Evolutionary conservation across 2,113 vertebrate genomes (phyloP).

Genomic region (Platysteira castanea): DNA sequence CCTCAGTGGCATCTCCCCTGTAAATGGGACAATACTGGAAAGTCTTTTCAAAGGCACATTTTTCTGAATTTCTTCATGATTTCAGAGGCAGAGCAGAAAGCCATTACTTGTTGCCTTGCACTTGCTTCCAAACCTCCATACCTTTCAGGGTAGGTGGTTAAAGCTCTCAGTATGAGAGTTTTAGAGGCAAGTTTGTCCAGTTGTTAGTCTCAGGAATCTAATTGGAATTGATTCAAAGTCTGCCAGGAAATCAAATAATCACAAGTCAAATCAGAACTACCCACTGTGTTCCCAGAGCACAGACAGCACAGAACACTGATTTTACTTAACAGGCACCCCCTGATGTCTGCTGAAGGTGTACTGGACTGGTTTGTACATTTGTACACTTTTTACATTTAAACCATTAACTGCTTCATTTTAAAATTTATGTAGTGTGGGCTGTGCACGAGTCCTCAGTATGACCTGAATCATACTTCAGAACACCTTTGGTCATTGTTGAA

Average conservation of each 20-base stretch:
- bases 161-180: neutral
- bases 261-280: neutral
- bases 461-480: neutral
- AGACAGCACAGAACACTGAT: neutral
- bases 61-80: neutral
- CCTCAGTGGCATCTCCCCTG: neutral
- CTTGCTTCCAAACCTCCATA: neutral
- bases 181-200: neutral
- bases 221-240: neutral
- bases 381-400: neutral
- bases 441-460: neutral
- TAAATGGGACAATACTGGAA: neutral
- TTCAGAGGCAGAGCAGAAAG: neutral
- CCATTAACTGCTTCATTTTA: neutral
- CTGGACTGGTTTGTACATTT: neutral
- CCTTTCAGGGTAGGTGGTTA: neutral
- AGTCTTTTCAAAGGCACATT: neutral
- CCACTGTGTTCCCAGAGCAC: neutral
- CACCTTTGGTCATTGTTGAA: neutral
- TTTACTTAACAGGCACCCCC: neutral
- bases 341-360: neutral
- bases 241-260: neutral
- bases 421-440: neutral
- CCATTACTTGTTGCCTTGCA: neutral
- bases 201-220: neutral